Evolutionary conservation across 2,797 vertebrate species (phyloP), one percentile per base, ranked within the genome.

Genomic region (Eulemur rubriventer): DNA sequence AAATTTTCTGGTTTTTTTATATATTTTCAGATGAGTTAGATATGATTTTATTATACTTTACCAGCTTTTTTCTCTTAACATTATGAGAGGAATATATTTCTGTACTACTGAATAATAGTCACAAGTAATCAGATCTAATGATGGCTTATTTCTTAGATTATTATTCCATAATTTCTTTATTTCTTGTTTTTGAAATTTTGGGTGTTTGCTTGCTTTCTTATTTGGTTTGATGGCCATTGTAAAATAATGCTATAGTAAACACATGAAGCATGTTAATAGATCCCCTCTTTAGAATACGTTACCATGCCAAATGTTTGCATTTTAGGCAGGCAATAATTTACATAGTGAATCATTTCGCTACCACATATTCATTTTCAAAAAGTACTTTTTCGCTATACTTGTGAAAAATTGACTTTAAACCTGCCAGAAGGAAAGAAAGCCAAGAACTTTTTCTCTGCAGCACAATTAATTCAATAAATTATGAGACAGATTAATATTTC

Each of bases 381-480:
- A 78, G 18, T 85, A 30, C 46, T 80, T 95, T 88, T 79, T 80
- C 17, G 72, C 17, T 72, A 26, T 65, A 63, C 46, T 59, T 94
- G 18, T 85, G 38, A 91, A 87, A 95, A 95, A 95, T 20, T 18
- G 73, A 82, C 72, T 82, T 95, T 70, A 95, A 93, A 96, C 33
- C 35, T 85, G 26, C 72, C 35, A 38, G 65, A 91, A 50, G 35
- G 55, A 88, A 91, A 87, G 41, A 67, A 96, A 89, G 28, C 24
- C 50, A 80, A 94, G 59, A 55, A 7, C 84, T 85, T 84, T 90
- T 72, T 95, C 55, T 85, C 46, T 80, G 13, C 4, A 61, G 50
- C 41, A 80, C 59, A 69, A 93, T 96, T 95, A 95, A 93, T 73
- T 90, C n/a, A 67, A 35, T 94, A 75, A 94, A 79, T 95, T 84